phyloP scores from a whole-genome alignment of 2,888 invertebrate species.

The Crossocerus cetratus region DNA sequence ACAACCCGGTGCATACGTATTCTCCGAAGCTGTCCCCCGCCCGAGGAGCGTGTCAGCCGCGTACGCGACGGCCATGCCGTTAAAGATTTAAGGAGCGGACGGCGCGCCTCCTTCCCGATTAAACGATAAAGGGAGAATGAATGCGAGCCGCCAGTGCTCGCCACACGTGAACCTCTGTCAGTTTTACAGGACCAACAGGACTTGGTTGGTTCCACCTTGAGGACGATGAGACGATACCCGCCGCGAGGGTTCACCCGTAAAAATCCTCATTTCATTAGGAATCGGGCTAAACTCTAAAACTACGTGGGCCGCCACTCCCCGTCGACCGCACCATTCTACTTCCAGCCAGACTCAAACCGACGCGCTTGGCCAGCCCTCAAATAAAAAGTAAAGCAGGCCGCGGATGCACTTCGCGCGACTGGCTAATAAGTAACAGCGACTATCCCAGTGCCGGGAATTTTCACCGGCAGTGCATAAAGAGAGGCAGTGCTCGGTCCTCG shows the following conservation, averaged over 20 bases:
- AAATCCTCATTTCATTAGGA: slow-evolving; percentile 21
- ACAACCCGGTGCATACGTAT: slow-evolving; percentile 32
- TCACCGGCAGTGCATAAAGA: slow-evolving; percentile 12
- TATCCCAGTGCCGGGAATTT: slow-evolving; percentile 18
- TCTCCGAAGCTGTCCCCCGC: slow-evolving; percentile 22
- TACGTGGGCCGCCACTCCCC: too few species aligned
- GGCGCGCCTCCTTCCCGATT: slow-evolving; percentile 28
- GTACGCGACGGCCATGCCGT: slow-evolving; percentile 29
- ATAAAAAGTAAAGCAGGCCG: not conserved
- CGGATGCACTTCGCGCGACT: not conserved
- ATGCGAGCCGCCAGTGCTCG: slow-evolving; percentile 30
- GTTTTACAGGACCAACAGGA: slow-evolving; percentile 20
- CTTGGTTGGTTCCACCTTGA: slow-evolving; percentile 6
- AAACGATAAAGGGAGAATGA: slow-evolving; percentile 49
- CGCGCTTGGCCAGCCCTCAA: not conserved
- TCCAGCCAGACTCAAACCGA: too few species aligned
- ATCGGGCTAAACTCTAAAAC: not conserved
- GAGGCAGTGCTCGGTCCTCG: too few species aligned
- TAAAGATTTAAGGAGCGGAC: slow-evolving; percentile 45
- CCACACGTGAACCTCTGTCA: slow-evolving; percentile 27
- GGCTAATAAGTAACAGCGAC: slow-evolving; percentile 15
- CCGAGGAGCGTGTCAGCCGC: slow-evolving; percentile 17
- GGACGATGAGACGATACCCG: not conserved
- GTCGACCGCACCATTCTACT: too few species aligned
- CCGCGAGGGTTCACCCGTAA: slow-evolving; percentile 9